Conservation (phyloP, 2,797 vertebrate species). For the Carapus acus region DNA sequence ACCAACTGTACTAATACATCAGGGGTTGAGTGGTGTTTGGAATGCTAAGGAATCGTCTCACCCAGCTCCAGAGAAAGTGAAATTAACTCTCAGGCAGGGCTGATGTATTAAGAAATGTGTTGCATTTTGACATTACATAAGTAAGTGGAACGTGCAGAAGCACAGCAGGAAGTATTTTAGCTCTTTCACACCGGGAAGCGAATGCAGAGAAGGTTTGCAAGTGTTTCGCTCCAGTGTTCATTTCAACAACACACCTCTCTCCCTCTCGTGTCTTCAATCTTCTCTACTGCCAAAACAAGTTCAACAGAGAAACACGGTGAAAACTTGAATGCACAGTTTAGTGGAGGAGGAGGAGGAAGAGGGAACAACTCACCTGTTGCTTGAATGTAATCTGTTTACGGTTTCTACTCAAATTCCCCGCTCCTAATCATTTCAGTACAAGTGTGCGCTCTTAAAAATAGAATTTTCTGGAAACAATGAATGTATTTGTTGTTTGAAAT, state of each 20-base stretch:
- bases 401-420: constrained; percentile 59
- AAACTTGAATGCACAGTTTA: constrained; percentile 59
- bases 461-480: constrained; percentile 60
- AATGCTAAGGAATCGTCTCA: constrained; percentile 21
- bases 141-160: constrained; percentile 27
- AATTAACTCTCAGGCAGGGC: constrained; percentile 15
- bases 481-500: constrained; percentile 70
- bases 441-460: constrained; percentile 43
- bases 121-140: constrained; percentile 42
- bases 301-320: constrained; percentile 27
- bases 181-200: constrained; percentile 15
- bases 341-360: constrained; percentile 19
- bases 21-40: constrained; percentile 22
- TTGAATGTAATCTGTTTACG: constrained; percentile 75
- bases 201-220: constrained; percentile 1
- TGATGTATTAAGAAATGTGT: constrained; percentile 27
- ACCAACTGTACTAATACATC: constrained; percentile 7
- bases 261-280: constrained; percentile 46
- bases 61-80: constrained; percentile 9
- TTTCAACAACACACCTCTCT: constrained; percentile 28
- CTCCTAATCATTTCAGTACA: constrained; percentile 64
- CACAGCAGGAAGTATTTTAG: constrained; percentile 35
- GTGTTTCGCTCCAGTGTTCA: constrained; percentile 18
- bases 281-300: constrained; percentile 68
- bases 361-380: constrained; percentile 32